These are phyloP conservation scores for Esperia sulphurella DNA, from an alignment of 2,888 invertebrate species.

Conservation along the genomic window DNA sequence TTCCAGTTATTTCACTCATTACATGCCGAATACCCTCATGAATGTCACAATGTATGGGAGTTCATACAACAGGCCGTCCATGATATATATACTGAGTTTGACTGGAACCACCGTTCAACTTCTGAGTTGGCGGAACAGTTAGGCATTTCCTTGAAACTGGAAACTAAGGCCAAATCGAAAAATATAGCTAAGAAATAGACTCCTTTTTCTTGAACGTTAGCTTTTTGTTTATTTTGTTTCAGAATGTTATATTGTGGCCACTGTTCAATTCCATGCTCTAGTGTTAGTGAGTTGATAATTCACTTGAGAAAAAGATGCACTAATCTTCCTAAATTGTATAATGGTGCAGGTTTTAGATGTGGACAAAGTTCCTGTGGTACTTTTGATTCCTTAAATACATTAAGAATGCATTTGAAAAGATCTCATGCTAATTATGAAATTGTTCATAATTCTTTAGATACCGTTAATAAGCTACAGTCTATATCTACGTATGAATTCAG, in stretches of 20 bases:
- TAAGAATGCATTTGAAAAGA: background rate
- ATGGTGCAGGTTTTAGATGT: background rate
- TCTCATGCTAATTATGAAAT: no score
- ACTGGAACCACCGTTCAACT: background rate
- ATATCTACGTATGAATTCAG: background rate
- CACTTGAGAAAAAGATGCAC: background rate
- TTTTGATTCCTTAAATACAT: background rate
- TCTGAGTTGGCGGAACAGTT: background rate
- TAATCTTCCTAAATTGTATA: background rate
- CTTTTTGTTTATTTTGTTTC: no score
- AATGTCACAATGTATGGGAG: slow-evolving; percentile 4
- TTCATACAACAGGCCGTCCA: slow-evolving; percentile 2
- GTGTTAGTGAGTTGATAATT: background rate
- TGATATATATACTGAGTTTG: background rate
- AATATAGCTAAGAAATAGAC: background rate
- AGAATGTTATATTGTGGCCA: background rate
- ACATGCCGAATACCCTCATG: slow-evolving; percentile 2
- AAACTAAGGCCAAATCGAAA: background rate
- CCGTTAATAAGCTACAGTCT: no score
- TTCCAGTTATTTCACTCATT: slow-evolving; percentile 1
- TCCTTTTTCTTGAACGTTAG: background rate
- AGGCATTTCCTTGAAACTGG: background rate
- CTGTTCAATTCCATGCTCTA: background rate
- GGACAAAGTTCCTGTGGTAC: background rate
- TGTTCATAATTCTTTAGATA: no score